Percentiles rank a stretch among this genome's conserved stretches.
Conservation (phyloP, 1,140 invertebrate genomes). For the Ladona fulva region DNA sequence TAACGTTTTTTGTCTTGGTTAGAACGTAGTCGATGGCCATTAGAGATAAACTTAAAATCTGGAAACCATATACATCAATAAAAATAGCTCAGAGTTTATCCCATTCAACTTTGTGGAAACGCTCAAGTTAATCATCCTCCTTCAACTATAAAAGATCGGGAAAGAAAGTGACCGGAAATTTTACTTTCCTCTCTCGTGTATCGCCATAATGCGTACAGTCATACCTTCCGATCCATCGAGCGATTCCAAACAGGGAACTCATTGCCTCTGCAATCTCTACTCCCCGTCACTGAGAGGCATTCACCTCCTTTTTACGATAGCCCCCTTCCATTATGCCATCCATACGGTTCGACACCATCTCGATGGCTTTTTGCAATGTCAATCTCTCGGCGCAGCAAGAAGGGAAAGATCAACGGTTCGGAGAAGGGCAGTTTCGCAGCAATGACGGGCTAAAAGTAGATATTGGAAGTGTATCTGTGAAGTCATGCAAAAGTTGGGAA, state of each 20-base stretch:
- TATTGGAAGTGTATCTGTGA: not conserved
- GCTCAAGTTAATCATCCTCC: no score
- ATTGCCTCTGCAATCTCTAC: not conserved
- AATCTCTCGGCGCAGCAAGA: not conserved
- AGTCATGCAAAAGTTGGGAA: not conserved
- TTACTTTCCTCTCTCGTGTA: no score
- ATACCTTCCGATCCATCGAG: not conserved
- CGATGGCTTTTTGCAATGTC: not conserved
- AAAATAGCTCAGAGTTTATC: no score
- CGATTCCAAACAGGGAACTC: not conserved
- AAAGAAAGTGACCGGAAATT: no score
- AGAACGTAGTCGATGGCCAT: no score
- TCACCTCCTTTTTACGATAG: not conserved
- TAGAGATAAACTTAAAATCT: no score
- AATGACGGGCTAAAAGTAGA: not conserved
- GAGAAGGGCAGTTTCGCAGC: not conserved
- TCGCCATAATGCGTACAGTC: not conserved
- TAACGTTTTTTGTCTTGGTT: no score
- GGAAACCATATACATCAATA: no score
- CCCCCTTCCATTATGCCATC: not conserved
- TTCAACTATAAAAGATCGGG: no score
- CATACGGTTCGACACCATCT: not conserved
- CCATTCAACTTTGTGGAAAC: no score
- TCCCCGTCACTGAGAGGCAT: not conserved
- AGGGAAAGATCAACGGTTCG: not conserved